Evolutionary conservation across 2,888 invertebrate species (phyloP).

Genomic region (Alcis repandata): DNA sequence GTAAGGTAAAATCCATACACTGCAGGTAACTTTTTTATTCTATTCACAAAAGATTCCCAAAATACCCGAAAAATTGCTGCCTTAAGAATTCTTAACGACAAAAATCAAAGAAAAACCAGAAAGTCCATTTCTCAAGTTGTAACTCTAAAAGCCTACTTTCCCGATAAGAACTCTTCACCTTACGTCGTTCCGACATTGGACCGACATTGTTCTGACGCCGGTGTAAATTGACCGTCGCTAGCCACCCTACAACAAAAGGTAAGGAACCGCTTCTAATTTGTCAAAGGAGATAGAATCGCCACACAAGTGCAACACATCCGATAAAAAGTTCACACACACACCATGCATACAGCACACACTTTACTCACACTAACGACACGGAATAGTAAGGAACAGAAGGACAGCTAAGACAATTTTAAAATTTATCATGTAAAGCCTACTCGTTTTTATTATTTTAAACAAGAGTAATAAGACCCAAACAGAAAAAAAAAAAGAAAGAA

Average conservation of each 20-base stretch:
- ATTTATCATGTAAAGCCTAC: background rate
- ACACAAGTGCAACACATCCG: slow-evolving; percentile 36
- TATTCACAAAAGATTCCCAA: background rate
- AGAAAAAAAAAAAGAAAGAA: too few species aligned
- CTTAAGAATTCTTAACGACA: background rate
- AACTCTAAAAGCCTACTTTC: slow-evolving; percentile 12
- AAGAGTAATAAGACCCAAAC: too few species aligned
- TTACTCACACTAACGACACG: slow-evolving; percentile 1
- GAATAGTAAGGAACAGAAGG: background rate
- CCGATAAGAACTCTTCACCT: slow-evolving; percentile 13
- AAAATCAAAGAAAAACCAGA: background rate
- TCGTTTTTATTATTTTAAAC: too few species aligned
- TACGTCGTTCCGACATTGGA: slow-evolving; percentile 8
- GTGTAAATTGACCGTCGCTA: slow-evolving; percentile 17
- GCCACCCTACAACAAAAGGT: slow-evolving; percentile 30
- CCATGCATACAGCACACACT: slow-evolving; percentile 1
- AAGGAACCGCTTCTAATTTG: slow-evolving; percentile 37
- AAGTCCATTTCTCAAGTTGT: background rate
- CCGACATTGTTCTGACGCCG: slow-evolving; percentile 6
- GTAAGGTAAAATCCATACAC: too few species aligned
- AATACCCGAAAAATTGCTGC: too few species aligned
- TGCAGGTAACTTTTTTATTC: too few species aligned
- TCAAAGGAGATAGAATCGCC: slow-evolving; percentile 42
- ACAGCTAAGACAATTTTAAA: background rate
- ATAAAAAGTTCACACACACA: slow-evolving; percentile 34